Percentiles rank a stretch among this genome's conserved stretches.
These are phyloP conservation scores for Eupleurogrammus muticus DNA, from an alignment of 2,797 vertebrate species.

Conservation along the genomic window DNA sequence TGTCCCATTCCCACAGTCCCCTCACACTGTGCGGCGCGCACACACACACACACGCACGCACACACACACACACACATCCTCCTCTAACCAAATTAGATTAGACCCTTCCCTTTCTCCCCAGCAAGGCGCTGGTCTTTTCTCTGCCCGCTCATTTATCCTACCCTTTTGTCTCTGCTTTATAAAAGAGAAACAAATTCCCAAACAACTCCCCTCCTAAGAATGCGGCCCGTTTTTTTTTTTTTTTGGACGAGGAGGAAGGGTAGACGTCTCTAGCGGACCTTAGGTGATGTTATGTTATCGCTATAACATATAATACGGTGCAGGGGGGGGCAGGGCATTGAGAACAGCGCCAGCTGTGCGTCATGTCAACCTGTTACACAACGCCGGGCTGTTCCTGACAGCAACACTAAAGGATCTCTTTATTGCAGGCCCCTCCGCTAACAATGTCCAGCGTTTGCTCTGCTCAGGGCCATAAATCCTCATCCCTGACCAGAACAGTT, in stretches of 20 bases:
- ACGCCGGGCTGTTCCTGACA: slow-evolving; percentile 60
- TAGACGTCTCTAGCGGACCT: slow-evolving; percentile 71
- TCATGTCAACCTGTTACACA: slow-evolving; percentile 77
- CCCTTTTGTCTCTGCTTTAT: slow-evolving; percentile 80
- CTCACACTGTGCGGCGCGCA: slow-evolving; percentile 85
- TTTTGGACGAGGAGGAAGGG: slow-evolving; percentile 66
- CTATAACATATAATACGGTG: too few relatives aligned
- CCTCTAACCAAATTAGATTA: slow-evolving; percentile 99
- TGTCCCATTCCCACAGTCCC: slow-evolving; percentile 98
- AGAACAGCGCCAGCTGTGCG: slow-evolving; percentile 82
- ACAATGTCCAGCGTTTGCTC: slow-evolving; percentile 71
- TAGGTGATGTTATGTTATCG: slow-evolving; percentile 71
- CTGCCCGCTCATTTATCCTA: slow-evolving; percentile 88
- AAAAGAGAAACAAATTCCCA: slow-evolving; percentile 83
- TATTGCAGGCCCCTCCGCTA: slow-evolving; percentile 64
- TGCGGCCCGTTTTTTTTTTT: slow-evolving; percentile 50
- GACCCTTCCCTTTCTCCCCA: slow-evolving; percentile 90
- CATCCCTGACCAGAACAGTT: slow-evolving; percentile 55
- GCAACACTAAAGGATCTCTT: slow-evolving; percentile 73
- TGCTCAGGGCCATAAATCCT: slow-evolving; percentile 60
- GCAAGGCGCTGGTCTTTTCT: slow-evolving; percentile 94
- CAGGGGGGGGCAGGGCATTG: slow-evolving; percentile 66
- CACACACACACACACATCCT: slow-evolving; percentile 87
- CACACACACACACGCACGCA: slow-evolving; percentile 80
- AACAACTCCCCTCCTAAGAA: slow-evolving; percentile 73